Base-by-base conservation (phyloP, 2,797 vertebrate species). In the Aselliscus stoliczkanus region DNA sequence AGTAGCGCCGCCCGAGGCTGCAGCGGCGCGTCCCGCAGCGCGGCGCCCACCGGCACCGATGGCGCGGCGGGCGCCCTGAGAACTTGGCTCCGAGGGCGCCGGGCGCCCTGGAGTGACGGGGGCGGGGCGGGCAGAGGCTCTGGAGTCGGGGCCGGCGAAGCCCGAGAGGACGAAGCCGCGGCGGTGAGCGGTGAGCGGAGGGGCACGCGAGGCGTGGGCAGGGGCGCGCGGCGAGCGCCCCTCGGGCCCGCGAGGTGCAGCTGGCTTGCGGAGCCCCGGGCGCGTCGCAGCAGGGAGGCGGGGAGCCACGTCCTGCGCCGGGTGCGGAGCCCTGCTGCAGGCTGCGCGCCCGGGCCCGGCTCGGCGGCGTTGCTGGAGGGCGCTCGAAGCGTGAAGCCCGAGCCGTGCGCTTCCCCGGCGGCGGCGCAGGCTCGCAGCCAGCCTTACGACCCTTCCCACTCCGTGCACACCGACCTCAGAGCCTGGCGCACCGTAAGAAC, bases 41-140 rank as follows among this genome's bases (percentile, higher is more conserved):
- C 82, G 34, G 94, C 89, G 97, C 95, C 93, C 91, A 80, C 54
- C 69, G 4, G 88, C 91, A 88, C 80, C 90, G 75, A 90, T 88
- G 96, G 96, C 76, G 94, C 86, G 64, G 82, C 79, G 37, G 58
- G 91, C 18, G 88, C 62, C 29, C 70, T 52, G 92, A 95, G 58
- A 77, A 52, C 42, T 87, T 65, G 42, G 69, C 62, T 73, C 67
- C 60, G 70, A 79, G 88, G 80, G 95, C 73, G 94, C 94, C 88
- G 34, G 86, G 96, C 94, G 91, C 93, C 97, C 96, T 70, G 95
- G 93, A 56, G 93, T 42, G 95, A 97, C 90, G 50, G 67, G 95
- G 60, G 90, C 82, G 62, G 29, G 80, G 73, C 34, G 91, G 79
- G 73, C 73, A 39, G 91, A 75, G 73, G 44, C 69, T 65, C 58